Percentiles rank a stretch among this genome's conserved stretches.
Conservation (phyloP, 2,888 invertebrate species). For the Ormyrus thymus region DNA sequence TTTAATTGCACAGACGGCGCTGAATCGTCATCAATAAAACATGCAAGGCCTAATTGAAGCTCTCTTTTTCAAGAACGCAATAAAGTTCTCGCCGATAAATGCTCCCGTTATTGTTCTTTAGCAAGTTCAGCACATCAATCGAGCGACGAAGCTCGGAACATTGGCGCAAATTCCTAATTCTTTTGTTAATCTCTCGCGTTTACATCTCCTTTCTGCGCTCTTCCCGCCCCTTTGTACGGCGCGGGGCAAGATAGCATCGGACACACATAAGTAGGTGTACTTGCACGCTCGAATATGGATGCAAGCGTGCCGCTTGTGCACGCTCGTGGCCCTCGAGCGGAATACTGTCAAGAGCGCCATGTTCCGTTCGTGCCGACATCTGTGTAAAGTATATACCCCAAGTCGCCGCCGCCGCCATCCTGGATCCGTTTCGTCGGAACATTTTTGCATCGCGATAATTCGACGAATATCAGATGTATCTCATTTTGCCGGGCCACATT, state of each 20-base stretch:
- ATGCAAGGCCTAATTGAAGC: no score
- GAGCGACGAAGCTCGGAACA: no score
- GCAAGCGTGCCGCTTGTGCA: constrained; percentile 1
- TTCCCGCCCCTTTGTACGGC: constrained; percentile 8
- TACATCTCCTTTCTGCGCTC: neutral
- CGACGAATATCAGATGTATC: constrained; percentile 36
- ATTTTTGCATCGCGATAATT: constrained; percentile 50
- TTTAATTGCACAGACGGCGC: no score
- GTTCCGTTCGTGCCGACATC: constrained; percentile 48
- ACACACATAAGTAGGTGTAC: constrained; percentile 41
- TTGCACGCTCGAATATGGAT: constrained; percentile 13
- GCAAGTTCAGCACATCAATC: no score
- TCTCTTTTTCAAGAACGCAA: no score
- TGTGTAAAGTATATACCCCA: constrained; percentile 1
- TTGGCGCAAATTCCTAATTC: neutral
- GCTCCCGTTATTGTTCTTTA: no score
- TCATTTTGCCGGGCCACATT: neutral
- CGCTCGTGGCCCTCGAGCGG: constrained; percentile 50
- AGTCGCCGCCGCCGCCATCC: constrained; percentile 23
- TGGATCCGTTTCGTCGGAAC: constrained; percentile 33
- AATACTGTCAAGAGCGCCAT: constrained; percentile 38
- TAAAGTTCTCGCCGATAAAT: no score
- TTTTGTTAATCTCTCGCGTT: constrained; percentile 25
- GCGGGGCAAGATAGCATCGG: constrained; percentile 45
- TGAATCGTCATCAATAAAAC: no score